Evolutionary conservation across 2,113 vertebrate species (phyloP), one percentile per base, ranked within the genome.

Genomic region (Gobiocypris rarus): DNA sequence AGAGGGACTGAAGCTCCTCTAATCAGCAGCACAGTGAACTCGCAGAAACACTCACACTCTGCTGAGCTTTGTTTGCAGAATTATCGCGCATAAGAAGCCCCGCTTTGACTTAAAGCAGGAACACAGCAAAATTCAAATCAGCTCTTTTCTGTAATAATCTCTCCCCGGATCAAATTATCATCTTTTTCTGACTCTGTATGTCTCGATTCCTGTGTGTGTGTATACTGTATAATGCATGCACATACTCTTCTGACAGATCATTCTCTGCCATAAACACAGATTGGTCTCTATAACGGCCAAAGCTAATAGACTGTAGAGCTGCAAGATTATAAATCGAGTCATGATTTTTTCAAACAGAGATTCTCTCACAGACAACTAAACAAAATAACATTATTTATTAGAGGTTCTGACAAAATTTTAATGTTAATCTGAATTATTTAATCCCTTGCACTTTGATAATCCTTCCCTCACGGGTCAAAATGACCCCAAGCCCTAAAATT

Each of bases 151-250:
- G 43, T 52, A 86, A 81, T 82, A 74, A 71, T 84, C 85, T 75
- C 70, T 58, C 82, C 54, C 71, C 8, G 52, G 75, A 85, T 89
- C 83, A 90, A 90, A 92, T 89, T 86, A 86, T 85, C 75, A 67
- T 73, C 56, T 81, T 82, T 88, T 88, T 13, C 69, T 61, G 67
- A 78, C 54, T 85, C 61, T 84, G 71, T 38, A 54, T 86, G 74
- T 82, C 52, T 70, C 26, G 41, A 31, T 61, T 81, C n/a, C 77
- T 87, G 63, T 31, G 31, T 84, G 17, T 70, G 83, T 67, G 14
- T 19, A 24, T 26, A 54, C 17, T 8, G 6, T 54, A 19, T 54
- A 54, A 52, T 52, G 50, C 50, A 52, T 52, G 50, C 15, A 19
- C 50, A 19, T 65, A 34, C 13, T 31, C 58, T 11, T 11, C n/a